Conservation (phyloP, 2,113 vertebrate species). For the Genyomyrus donnyi region DNA sequence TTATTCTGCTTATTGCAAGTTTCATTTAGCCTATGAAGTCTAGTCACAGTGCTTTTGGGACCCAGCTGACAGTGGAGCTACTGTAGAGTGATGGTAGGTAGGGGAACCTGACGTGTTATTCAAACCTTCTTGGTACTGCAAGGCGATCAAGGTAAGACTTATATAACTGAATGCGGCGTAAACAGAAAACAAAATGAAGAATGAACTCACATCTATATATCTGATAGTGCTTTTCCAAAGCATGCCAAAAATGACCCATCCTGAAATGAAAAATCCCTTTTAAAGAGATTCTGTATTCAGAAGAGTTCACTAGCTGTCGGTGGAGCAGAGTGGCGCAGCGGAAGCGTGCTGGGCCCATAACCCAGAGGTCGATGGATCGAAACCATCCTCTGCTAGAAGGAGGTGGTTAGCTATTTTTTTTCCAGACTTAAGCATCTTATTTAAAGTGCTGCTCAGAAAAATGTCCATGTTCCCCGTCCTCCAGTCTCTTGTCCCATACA, state of each 20-base stretch:
- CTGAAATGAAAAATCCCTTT: neutral
- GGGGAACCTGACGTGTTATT: too few relatives aligned
- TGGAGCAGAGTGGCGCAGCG: slow-evolving; percentile 68
- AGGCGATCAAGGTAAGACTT: neutral
- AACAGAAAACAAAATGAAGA: neutral
- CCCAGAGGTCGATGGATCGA: slow-evolving; percentile 73
- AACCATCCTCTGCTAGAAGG: slow-evolving; percentile 66
- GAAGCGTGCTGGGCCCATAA: slow-evolving; percentile 74
- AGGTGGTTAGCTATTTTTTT: accelerated
- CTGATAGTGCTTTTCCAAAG: neutral
- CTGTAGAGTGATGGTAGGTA: too few relatives aligned
- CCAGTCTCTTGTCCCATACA: neutral
- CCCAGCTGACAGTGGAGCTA: too few relatives aligned
- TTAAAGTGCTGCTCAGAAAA: neutral
- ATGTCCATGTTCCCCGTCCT: neutral
- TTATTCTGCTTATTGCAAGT: neutral
- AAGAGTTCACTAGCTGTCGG: neutral
- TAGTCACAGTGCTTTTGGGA: too few relatives aligned
- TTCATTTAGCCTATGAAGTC: too few relatives aligned
- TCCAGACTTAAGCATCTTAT: neutral
- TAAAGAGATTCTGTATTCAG: neutral
- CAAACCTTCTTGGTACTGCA: too few relatives aligned
- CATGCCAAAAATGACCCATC: neutral
- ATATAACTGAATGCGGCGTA: neutral
- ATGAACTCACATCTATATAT: neutral